A percentile compares a stretch with the other conserved stretches of the same genome.
These are phyloP conservation scores for Vulpes ferrilata DNA, from an alignment of 2,113 vertebrate species.

Conservation along the genomic window DNA sequence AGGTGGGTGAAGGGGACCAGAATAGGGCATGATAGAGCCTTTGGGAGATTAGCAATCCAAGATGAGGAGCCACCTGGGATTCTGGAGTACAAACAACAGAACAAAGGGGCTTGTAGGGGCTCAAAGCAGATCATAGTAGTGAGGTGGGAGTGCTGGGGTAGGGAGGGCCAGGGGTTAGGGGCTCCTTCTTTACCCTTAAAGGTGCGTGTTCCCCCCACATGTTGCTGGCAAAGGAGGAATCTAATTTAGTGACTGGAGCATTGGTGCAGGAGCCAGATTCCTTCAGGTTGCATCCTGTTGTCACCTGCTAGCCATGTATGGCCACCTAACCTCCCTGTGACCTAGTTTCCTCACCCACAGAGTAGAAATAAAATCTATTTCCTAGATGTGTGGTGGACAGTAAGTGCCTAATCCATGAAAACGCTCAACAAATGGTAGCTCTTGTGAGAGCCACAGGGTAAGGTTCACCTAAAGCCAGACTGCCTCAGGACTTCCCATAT, in stretches of 20 bases:
- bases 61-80: neutral
- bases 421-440: neutral
- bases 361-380: slow-evolving; percentile 10
- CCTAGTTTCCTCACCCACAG: neutral
- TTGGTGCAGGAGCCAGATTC: neutral
- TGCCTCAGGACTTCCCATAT: fast-evolving
- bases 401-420: neutral
- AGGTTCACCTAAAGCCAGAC: neutral
- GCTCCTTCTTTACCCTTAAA: neutral
- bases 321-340: neutral
- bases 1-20: neutral
- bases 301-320: neutral
- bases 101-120: neutral
- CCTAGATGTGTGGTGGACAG: neutral
- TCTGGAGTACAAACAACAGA: neutral
- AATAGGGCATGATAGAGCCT: neutral
- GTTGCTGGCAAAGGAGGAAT: neutral
- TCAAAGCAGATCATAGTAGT: neutral
- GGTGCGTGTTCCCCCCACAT: neutral
- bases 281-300: neutral
- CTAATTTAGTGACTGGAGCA: neutral
- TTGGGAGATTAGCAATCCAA: neutral
- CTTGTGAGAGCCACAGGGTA: neutral
- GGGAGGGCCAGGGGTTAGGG: too few species aligned
- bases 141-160: neutral